phyloP scores from a whole-genome alignment of 2,888 invertebrate species.

The Galerucella nymphaeae region DNA sequence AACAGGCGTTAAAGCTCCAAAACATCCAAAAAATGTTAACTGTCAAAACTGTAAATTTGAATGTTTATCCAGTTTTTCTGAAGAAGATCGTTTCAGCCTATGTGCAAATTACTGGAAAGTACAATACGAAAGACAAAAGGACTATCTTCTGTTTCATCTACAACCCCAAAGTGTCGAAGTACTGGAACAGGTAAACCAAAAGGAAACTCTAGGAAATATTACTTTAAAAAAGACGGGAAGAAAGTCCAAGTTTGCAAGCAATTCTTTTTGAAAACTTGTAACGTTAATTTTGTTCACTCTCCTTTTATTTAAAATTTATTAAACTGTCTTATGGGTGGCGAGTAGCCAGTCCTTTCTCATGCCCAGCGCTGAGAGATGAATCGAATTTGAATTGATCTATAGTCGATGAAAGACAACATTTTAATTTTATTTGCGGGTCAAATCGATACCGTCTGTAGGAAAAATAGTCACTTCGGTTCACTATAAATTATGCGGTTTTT shows the following conservation, averaged over 20 bases:
- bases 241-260: slow-evolving; percentile 29
- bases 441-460: no score
- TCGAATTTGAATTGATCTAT: no score
- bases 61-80: not conserved
- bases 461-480: no score
- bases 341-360: no score
- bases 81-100: not conserved
- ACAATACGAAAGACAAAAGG: slow-evolving; percentile 2
- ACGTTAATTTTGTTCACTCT: no score
- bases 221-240: slow-evolving; percentile 13
- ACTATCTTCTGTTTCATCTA: slow-evolving; percentile 15
- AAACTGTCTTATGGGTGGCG: no score
- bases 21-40: not conserved
- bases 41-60: not conserved
- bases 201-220: not conserved
- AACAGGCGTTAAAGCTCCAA: not conserved
- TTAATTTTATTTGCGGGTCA: no score
- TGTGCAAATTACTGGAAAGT: not conserved
- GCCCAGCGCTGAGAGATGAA: no score
- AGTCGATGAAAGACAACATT: no score
- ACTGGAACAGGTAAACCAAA: slow-evolving; percentile 25
- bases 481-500: no score
- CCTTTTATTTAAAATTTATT: no score
- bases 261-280: slow-evolving; percentile 30
- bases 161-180: slow-evolving; percentile 17